Evolutionary conservation across 2,888 invertebrate species (phyloP).

Genomic region (Drosophila phalerata): DNA sequence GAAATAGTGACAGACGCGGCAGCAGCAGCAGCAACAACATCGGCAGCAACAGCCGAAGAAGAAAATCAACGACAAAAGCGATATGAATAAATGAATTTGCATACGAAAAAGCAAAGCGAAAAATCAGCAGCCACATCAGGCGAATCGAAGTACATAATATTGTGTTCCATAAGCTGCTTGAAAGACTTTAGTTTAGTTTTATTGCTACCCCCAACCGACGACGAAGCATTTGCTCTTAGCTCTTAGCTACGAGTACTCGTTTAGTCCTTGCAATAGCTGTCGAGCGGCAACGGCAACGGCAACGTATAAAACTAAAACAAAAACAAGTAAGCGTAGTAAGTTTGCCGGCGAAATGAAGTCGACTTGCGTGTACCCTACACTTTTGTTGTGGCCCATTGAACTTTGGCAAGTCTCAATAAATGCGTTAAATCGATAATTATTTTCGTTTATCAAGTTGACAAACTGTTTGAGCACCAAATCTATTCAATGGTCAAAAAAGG

Average conservation of each 20-base stretch:
- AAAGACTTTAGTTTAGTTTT: slow-evolving; percentile 56
- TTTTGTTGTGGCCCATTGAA: neutral
- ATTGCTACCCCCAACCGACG: slow-evolving; percentile 60
- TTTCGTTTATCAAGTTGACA: neutral
- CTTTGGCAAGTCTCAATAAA: neutral
- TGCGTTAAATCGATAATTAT: neutral
- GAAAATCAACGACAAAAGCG: slow-evolving; percentile 57
- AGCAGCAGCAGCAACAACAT: slow-evolving; percentile 32
- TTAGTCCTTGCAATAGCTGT: slow-evolving; percentile 50
- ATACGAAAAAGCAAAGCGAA: slow-evolving; percentile 61
- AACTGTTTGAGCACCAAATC: neutral
- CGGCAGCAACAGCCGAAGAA: slow-evolving; percentile 45
- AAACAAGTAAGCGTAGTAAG: slow-evolving; percentile 37
- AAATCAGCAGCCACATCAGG: slow-evolving; percentile 56
- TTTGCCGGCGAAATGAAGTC: slow-evolving; percentile 11
- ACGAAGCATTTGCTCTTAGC: slow-evolving; percentile 44
- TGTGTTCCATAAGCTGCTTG: slow-evolving; percentile 34
- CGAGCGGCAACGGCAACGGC: slow-evolving; percentile 25
- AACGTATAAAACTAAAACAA: slow-evolving; percentile 28
- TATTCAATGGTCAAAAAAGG: neutral
- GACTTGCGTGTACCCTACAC: slow-evolving; percentile 46
- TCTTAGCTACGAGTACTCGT: neutral
- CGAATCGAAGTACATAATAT: slow-evolving; percentile 42
- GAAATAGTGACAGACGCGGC: slow-evolving; percentile 32
- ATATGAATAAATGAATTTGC: slow-evolving; percentile 65